phyloP scores from a whole-genome alignment of 2,797 vertebrate genomes.

The Ctenopoma multispine region DNA sequence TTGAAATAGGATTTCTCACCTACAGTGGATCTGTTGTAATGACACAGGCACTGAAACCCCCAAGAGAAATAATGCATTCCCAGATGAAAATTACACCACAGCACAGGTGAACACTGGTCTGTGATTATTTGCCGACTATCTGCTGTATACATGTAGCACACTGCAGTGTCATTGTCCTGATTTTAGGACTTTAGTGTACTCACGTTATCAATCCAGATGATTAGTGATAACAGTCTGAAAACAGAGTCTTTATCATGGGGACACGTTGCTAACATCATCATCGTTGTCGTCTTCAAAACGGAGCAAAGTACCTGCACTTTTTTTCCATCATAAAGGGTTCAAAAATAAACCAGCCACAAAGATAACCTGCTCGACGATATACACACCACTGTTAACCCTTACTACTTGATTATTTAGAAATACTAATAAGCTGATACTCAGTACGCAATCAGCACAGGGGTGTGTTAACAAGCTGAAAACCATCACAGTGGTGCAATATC shows the following conservation, averaged over 20 bases:
- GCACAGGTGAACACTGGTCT: constrained; percentile 22
- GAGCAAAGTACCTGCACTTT: constrained; percentile 1
- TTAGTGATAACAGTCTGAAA: constrained; percentile 21
- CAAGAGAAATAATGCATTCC: constrained; percentile 39
- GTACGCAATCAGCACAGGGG: constrained; percentile 21
- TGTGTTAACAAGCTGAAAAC: constrained; percentile 40
- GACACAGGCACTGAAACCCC: constrained; percentile 51
- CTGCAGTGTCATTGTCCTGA: constrained; percentile 14
- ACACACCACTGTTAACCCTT: constrained; percentile 18
- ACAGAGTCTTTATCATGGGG: background rate
- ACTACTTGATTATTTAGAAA: constrained; percentile 22
- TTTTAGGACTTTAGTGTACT: constrained; percentile 7
- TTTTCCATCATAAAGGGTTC: constrained; percentile 5
- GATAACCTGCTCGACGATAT: constrained; percentile 13
- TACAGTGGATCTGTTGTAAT: constrained; percentile 38
- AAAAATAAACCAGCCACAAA: background rate
- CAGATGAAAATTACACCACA: constrained; percentile 40
- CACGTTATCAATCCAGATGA: constrained; percentile 8
- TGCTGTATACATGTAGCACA: constrained; percentile 10
- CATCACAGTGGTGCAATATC: constrained; percentile 36
- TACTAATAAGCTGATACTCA: constrained; percentile 18
- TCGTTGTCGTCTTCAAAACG: constrained; percentile 9
- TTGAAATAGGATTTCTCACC: constrained; percentile 49
- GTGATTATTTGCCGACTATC: constrained; percentile 29
- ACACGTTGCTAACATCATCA: background rate